Evolutionary conservation across 1,140 invertebrate genomes (phyloP).

Genomic region (Atta texana): DNA sequence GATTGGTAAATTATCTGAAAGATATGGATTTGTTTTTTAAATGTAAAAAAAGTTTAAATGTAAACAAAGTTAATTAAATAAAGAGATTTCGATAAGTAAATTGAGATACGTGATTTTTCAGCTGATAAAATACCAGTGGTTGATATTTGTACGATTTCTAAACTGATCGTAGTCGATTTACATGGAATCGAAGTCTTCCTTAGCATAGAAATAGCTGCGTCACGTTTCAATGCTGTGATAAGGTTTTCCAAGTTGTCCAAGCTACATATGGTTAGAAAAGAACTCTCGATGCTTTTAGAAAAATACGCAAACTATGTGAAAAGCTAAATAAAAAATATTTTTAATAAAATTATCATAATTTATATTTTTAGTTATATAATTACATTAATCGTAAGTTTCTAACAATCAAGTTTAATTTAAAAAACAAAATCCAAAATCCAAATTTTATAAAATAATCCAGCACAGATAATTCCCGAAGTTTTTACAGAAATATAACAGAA

Average conservation of each 20-base stretch:
- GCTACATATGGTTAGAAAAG: neutral
- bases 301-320: neutral
- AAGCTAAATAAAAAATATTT: neutral
- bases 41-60: neutral
- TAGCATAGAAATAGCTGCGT: conserved; percentile 48
- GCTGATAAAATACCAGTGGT: neutral
- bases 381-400: neutral
- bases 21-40: neutral
- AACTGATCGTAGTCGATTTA: conserved; percentile 32
- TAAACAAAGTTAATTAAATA: conserved; percentile 16
- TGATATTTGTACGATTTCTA: conserved; percentile 15
- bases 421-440: neutral
- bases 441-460: neutral
- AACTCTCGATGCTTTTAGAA: neutral
- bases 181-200: conserved; percentile 4
- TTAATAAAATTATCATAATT: neutral
- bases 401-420: neutral
- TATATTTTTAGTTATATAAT: neutral
- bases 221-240: conserved; percentile 29
- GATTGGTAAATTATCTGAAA: neutral
- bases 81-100: neutral
- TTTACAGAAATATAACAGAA: no score
- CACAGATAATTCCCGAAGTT: no score
- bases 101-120: neutral
- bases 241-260: conserved; percentile 34